A percentile compares a stretch with the other conserved stretches of the same genome.
Conservation (phyloP, 2,888 invertebrate species). For the Ametastegia equiseti region DNA sequence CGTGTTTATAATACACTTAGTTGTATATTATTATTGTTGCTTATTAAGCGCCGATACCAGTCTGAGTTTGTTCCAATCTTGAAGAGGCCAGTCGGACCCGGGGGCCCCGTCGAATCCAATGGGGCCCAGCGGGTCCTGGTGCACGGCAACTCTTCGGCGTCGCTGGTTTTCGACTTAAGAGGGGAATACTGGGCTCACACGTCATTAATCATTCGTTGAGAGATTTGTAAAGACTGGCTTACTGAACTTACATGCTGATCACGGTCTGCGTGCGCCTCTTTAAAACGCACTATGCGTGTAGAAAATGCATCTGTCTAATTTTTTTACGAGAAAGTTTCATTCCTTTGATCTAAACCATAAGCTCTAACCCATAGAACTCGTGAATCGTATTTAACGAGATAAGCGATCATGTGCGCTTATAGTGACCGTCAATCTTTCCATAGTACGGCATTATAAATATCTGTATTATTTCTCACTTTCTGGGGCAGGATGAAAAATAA, state of each 20-base stretch:
- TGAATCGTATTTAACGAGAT: constrained; percentile 40
- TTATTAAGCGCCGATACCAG: constrained; percentile 29
- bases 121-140: constrained; percentile 13
- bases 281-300: constrained; percentile 35
- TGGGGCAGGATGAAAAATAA: background rate
- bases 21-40: constrained; percentile 6
- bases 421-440: background rate
- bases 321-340: background rate
- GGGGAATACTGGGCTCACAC: constrained; percentile 39
- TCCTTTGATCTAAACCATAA: background rate
- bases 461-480: background rate
- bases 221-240: constrained; percentile 44
- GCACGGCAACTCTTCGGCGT: constrained; percentile 36
- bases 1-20: constrained; percentile 42
- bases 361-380: background rate
- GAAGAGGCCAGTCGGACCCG: background rate
- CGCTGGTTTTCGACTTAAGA: constrained; percentile 35
- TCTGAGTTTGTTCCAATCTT: background rate
- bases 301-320: constrained; percentile 32
- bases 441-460: constrained; percentile 16
- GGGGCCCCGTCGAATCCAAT: background rate
- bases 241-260: constrained; percentile 44
- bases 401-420: background rate
- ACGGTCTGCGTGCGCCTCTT: constrained; percentile 21
- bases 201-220: constrained; percentile 45